These are phyloP conservation scores for Barbus barbus DNA, from an alignment of 2,113 vertebrate species.

Conservation along the genomic window DNA sequence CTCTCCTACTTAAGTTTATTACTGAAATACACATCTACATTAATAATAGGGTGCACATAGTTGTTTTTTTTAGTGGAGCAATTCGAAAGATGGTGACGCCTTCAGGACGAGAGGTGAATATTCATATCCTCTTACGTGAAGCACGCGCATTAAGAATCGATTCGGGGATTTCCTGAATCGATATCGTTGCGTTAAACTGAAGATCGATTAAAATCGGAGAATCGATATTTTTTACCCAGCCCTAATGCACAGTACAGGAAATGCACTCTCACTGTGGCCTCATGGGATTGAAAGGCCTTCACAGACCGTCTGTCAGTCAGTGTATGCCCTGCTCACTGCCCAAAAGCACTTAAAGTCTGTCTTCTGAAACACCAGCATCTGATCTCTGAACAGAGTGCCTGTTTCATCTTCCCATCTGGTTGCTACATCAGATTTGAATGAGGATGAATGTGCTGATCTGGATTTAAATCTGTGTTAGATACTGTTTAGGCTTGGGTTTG, in stretches of 20 bases:
- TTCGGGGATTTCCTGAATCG: no score
- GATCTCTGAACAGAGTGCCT: neutral
- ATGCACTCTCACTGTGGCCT: slow-evolving; percentile 58
- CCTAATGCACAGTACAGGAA: slow-evolving; percentile 47
- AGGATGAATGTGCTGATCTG: neutral
- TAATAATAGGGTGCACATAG: no score
- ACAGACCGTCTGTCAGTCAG: slow-evolving; percentile 52
- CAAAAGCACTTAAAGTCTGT: slow-evolving; percentile 19
- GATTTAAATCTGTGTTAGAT: slow-evolving; percentile 3
- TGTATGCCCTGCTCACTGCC: neutral
- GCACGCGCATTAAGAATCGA: no score
- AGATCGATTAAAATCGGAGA: no score
- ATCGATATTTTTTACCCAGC: no score
- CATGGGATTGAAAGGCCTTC: slow-evolving; percentile 51
- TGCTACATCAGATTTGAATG: neutral
- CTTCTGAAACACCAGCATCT: slow-evolving; percentile 6
- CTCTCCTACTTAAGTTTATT: no score
- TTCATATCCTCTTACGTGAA: no score
- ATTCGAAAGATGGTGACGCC: no score
- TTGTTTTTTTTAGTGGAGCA: no score
- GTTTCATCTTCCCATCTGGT: slow-evolving; percentile 8
- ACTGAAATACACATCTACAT: no score
- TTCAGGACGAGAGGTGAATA: no score
- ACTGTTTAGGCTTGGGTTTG: neutral
- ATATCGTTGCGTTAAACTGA: no score